Base-by-base conservation (phyloP, 1,140 invertebrate species). In the Drosophila lini region DNA sequence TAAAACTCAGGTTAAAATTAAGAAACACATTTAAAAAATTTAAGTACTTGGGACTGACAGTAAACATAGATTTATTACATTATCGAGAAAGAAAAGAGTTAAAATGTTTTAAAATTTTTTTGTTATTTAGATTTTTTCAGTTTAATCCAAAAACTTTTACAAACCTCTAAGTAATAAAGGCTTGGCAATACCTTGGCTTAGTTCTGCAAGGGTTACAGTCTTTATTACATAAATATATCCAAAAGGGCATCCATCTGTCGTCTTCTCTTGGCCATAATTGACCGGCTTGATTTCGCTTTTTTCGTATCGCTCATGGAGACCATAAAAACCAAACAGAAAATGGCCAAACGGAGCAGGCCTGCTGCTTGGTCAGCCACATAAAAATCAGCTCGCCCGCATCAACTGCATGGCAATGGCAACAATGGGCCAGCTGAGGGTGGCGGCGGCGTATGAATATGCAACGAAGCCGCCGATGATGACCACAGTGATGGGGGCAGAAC, bases 311-410 rank as follows among this genome's bases (percentile, higher is more conserved):
- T 53, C 55, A 47, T 36, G n/a, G 56, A 77, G 56, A 36, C 71
- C 71, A 88, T 88, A 80, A 82, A 86, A 86, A 80, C 80, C 76
- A 81, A 85, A 82, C 75, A 74, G 82, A 67, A 76, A 88, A 82
- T 86, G 83, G 63, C 67, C 76, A 88, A 88, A 77, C 71, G 76
- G 78, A 42, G 59, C 64, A 65, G 74, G 61, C 55, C 79, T 70
- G 76, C 73, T 77, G 81, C 68, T 38, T 79, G 79, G 80, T 61
- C 83, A 79, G 81, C 78, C 79, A 69, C 70, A 86, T 85, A 86
- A 85, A 77, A 86, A 86, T 86, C 81, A 81, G 81, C 81, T 81
- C 61, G 70, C 64, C 74, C 80, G 75, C 80, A 81, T 81, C 74
- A 74, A 77, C 58, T 74, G 64, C 74, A 67, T 45, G 64, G 56